These are phyloP conservation scores for Alectura lathami DNA, from an alignment of 2,113 vertebrate species.

Conservation along the genomic window DNA sequence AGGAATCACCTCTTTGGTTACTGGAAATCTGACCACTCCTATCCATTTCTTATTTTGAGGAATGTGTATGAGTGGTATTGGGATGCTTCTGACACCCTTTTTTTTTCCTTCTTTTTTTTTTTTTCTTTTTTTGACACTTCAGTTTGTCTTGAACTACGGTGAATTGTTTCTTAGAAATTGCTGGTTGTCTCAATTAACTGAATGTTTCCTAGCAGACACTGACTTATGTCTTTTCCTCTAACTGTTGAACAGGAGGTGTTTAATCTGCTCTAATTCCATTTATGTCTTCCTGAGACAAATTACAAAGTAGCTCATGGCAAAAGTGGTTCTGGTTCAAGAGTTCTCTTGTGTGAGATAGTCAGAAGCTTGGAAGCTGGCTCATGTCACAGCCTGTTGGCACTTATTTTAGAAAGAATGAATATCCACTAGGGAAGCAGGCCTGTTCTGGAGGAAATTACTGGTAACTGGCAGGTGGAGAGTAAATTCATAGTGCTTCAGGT, in stretches of 20 bases:
- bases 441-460: neutral
- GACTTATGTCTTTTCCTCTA: neutral
- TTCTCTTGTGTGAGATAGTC: neutral
- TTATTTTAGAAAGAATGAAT: neutral
- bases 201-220: neutral
- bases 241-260: neutral
- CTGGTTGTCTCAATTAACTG: neutral
- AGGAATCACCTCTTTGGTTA: neutral
- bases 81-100: neutral
- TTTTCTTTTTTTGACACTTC: neutral
- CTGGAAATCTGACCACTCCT: neutral
- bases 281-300: neutral
- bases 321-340: neutral
- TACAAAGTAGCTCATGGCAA: neutral
- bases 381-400: neutral
- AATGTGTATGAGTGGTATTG: neutral
- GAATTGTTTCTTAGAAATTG: neutral
- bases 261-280: neutral
- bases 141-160: neutral
- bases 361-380: neutral
- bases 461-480: neutral
- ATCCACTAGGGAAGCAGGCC: neutral
- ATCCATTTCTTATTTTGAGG: neutral
- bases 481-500: neutral
- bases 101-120: too few relatives aligned